Evolutionary conservation across 2,797 vertebrate species (phyloP).

Genomic region (Falco columbarius): DNA sequence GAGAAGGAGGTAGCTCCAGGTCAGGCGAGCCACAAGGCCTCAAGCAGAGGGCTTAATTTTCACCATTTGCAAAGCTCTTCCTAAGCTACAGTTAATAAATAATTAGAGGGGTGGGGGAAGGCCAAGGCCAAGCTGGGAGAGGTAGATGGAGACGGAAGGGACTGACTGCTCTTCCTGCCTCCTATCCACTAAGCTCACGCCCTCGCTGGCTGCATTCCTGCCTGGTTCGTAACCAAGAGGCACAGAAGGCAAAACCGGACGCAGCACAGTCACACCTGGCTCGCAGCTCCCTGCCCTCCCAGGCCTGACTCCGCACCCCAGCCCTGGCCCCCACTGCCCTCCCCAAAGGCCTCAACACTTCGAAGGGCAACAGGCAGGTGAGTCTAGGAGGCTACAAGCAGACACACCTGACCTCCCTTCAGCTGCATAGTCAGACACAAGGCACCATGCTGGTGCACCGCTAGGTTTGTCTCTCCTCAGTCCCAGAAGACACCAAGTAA

Average conservation of each 20-base stretch:
- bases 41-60: neutral
- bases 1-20: neutral
- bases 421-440: fast-evolving
- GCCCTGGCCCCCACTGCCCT: neutral
- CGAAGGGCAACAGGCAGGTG: neutral
- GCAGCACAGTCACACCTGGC: neutral
- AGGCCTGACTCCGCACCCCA: neutral
- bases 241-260: neutral
- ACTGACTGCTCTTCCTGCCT: slow-evolving; percentile 7
- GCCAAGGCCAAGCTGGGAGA: slow-evolving; percentile 1
- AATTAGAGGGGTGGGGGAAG: slow-evolving; percentile 28
- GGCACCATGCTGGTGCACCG: fast-evolving
- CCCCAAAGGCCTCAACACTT: neutral
- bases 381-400: neutral
- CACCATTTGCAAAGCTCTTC: slow-evolving; percentile 53
- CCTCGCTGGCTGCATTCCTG: slow-evolving; percentile 32
- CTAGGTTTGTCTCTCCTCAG: neutral
- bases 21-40: slow-evolving; percentile 2
- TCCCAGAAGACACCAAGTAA: fast-evolving
- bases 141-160: slow-evolving; percentile 42
- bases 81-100: slow-evolving; percentile 59
- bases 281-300: neutral
- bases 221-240: neutral
- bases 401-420: fast-evolving
- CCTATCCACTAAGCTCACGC: neutral